Base-by-base conservation (phyloP, 2,888 invertebrate species). In the Abrostola triplasia region DNA sequence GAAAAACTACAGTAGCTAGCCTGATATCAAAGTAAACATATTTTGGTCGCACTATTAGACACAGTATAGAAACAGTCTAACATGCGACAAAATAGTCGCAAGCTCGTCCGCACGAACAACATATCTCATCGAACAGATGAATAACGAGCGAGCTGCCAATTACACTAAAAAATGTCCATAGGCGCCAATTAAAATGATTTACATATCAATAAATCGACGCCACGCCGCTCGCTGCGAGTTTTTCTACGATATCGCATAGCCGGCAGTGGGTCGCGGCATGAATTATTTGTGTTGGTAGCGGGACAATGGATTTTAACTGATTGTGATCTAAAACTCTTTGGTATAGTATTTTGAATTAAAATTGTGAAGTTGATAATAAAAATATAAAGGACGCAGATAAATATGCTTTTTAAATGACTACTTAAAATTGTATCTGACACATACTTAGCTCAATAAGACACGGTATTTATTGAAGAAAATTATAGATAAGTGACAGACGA, bases 171-270 rank as follows among this genome's bases (percentile, higher is more conserved):
- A 93, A 92, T 89, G 90, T 91, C 92, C 90, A 85, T 87, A 84
- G 88, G 86, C 89, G 76, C 92, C 94, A 92, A 94, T 94, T 94
- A 93, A 94, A 93, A 91, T 94, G 94, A 94, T 94, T 94, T 94
- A 94, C 92, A 92, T 90, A 88, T 91, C 93, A 88, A 94, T 94
- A 94, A 93, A 94, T 94, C 90, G 85, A 76, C 73, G 79, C 80
- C 83, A 86, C 87, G 87, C 83, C 84, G 85, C 83, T 50, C 67
- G 56, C 64, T 59, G 65, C 51, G 67, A 72, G 68, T 73, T 79
- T 79, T 71, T 70, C 64, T 73, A 63, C 73, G 69, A 64, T 79
- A 79, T 79, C 80, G 81, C 74, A 47, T 71, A 65, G 67, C 76
- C 35, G 37, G 65, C 80, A 78, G 67, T 70, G 71, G 79, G 79